These are phyloP conservation scores for Lepisosteus osseus DNA, from an alignment of 2,113 vertebrate species.

Conservation along the genomic window DNA sequence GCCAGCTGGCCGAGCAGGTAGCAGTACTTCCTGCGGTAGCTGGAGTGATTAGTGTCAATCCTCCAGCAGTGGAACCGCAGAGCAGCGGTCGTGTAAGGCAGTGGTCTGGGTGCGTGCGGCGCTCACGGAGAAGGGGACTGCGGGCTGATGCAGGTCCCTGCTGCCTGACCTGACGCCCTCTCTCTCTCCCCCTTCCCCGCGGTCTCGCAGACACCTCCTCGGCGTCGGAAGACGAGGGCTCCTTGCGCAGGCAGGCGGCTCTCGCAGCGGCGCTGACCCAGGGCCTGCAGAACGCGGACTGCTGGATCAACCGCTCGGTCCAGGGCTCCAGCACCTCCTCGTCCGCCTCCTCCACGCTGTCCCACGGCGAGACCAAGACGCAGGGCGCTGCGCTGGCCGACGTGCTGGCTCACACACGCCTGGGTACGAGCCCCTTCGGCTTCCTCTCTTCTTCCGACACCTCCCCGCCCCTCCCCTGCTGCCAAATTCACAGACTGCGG, in stretches of 20 bases:
- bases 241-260: slow-evolving; percentile 89
- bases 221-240: slow-evolving; percentile 96
- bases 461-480: neutral
- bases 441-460: neutral
- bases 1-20: no score
- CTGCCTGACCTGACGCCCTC: neutral
- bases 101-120: no score
- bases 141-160: neutral
- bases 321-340: slow-evolving; percentile 98
- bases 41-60: no score
- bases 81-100: no score
- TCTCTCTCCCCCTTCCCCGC: neutral
- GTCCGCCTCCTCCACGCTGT: slow-evolving; percentile 95
- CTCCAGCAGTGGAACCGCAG: no score
- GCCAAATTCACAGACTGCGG: no score
- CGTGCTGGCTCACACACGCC: slow-evolving; percentile 85
- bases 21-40: no score
- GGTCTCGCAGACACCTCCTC: slow-evolving; percentile 87
- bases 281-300: slow-evolving; percentile 93
- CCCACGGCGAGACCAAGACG: slow-evolving; percentile 91
- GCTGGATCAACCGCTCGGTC: slow-evolving; percentile 96
- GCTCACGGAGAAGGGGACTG: no score
- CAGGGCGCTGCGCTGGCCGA: slow-evolving; percentile 84
- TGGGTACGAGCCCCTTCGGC: slow-evolving; percentile 68
- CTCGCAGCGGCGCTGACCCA: slow-evolving; percentile 88